Percentiles rank a stretch among this genome's conserved stretches.
Evolutionary conservation across 2,888 invertebrate genomes (phyloP).

Genomic region (Drosophila kanekoi): DNA sequence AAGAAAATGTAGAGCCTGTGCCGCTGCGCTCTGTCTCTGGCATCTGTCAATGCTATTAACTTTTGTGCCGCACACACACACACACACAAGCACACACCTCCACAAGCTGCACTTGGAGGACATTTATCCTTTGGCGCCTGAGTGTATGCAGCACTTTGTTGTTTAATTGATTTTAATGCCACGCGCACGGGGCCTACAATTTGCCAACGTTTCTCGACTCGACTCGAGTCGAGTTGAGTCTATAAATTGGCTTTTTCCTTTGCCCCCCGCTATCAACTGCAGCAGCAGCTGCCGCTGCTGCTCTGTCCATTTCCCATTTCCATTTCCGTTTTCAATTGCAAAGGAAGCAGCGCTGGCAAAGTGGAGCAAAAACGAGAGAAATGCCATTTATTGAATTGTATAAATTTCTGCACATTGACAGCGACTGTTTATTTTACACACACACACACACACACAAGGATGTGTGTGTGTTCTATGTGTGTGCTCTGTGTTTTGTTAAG

Average conservation of each 20-base stretch:
- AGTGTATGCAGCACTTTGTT: conserved; percentile 77
- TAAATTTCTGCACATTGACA: conserved; percentile 78
- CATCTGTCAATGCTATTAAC: conserved; percentile 78
- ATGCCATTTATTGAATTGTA: conserved; percentile 82
- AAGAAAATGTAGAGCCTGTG: conserved; percentile 46
- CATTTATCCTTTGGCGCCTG: conserved; percentile 70
- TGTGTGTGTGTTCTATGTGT: conserved; percentile 18
- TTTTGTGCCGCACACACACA: conserved; percentile 37
- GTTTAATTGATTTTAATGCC: conserved; percentile 82
- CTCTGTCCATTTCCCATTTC: conserved; percentile 61
- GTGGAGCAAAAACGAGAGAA: conserved; percentile 49
- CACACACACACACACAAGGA: conserved; percentile 40
- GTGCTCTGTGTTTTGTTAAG: conserved; percentile 61
- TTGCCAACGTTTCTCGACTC: conserved; percentile 31
- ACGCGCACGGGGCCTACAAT: conserved; percentile 61
- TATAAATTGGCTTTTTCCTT: conserved; percentile 78
- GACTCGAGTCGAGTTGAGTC: conserved; percentile 38
- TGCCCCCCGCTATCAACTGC: conserved; percentile 45
- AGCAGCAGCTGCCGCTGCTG: conserved; percentile 37
- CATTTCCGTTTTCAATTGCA: conserved; percentile 76
- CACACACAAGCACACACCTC: background rate
- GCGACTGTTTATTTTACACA: conserved; percentile 72
- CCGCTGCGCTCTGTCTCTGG: too few relatives aligned
- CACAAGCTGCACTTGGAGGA: conserved; percentile 43
- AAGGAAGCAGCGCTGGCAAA: conserved; percentile 42